Evolutionary conservation across 2,797 vertebrate species (phyloP), one percentile per base, ranked within the genome.

Genomic region (Urosaurus nigricauda): DNA sequence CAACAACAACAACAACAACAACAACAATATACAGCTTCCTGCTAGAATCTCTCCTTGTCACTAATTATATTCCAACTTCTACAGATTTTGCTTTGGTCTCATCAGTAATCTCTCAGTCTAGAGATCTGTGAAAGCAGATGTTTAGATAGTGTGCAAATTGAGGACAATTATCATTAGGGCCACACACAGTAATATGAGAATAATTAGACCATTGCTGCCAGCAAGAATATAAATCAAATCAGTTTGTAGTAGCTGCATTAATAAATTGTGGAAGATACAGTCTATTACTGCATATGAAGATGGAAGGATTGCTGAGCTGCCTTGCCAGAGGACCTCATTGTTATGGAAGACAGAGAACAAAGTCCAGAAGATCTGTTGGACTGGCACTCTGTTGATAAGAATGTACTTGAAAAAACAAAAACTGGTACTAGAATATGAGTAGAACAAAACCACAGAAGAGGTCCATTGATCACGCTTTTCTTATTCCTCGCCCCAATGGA

Each of bases 181-280:
- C 94, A 94, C 93, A 93, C 90, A 92, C 68, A 85, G 89, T 94
- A 94, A 94, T 94, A 92, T 0, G 82, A 94, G 94, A 95, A 94
- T 96, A 95, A 96, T 96, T 95, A 95, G 93, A 94, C 90, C 68
- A 82, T 88, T 90, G 92, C 94, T 91, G 91, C 93, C 91, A 96
- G 95, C 95, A 94, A 94, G 95, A 96, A 87, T 94, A 96, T 94
- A 96, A 95, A 95, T 94, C 94, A 94, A 94, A 96, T 93, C 90
- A 88, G 86, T 94, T 92, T 92, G 74, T 93, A 96, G 92, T 91
- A 87, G 88, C 89, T 94, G 91, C 92, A 93, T 96, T 95, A 96
- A 96, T 94, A 95, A 95, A 95, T 94, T 91, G 92, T 94, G 94
- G 95, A 94, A 93, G 95, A 95, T 93, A 92, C 86, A 91, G 94